Conservation (phyloP, 2,888 invertebrate genomes). For the Nephrotoma flavescens region DNA sequence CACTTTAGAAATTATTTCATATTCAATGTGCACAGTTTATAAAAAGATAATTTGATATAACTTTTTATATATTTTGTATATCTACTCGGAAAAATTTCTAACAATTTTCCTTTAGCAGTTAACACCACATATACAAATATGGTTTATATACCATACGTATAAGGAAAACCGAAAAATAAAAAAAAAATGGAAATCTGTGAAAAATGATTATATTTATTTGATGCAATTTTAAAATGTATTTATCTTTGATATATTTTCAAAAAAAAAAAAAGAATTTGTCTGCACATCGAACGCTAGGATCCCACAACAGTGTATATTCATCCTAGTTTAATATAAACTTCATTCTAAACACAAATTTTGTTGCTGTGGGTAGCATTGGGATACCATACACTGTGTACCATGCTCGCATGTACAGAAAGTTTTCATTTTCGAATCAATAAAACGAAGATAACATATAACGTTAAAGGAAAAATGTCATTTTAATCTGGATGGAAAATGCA, state of each 20-base stretch:
- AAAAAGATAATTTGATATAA: not conserved
- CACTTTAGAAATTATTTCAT: not conserved
- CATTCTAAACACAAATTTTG: not conserved
- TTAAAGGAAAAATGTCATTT: not conserved
- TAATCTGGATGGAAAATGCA: not conserved
- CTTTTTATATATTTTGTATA: not conserved
- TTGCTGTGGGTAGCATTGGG: not conserved
- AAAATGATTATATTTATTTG: not conserved
- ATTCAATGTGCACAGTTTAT: not conserved
- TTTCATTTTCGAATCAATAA: not conserved
- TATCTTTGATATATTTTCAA: not conserved
- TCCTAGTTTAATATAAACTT: not conserved
- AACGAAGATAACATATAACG: not conserved
- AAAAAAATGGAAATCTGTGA: not conserved
- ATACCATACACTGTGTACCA: not conserved
- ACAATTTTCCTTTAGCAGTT: not conserved
- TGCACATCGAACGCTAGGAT: not conserved
- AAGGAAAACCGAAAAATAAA: not conserved
- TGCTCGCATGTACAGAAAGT: not conserved
- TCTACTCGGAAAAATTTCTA: not conserved
- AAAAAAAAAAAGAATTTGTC: not conserved
- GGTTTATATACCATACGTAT: not conserved
- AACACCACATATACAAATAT: not conserved
- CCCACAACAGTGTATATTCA: not conserved
- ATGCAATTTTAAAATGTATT: not conserved